Conservation (phyloP, 2,888 invertebrate species). For the Cheilosia scutellata region DNA sequence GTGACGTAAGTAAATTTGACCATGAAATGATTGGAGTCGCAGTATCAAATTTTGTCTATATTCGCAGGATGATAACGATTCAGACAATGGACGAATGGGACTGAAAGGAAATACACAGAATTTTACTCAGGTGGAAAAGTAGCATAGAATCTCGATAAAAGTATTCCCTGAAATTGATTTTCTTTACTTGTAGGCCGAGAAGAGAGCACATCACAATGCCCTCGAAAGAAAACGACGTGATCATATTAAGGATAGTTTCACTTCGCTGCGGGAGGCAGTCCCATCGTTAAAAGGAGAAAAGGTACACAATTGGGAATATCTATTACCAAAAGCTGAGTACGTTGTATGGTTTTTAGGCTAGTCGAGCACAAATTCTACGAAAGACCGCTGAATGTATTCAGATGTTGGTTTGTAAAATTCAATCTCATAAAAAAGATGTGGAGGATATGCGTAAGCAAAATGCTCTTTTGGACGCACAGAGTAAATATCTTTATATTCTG, state of each 20-base stretch:
- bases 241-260: constrained; percentile 99
- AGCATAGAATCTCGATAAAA: too few species aligned
- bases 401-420: constrained; percentile 96
- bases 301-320: constrained; percentile 85
- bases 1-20: constrained; percentile 90
- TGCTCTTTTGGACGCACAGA: constrained; percentile 93
- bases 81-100: constrained; percentile 87
- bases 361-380: constrained; percentile 98
- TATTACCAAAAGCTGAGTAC: constrained; percentile 21
- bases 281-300: constrained; percentile 98
- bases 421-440: constrained; percentile 96
- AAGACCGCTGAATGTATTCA: constrained; percentile 99
- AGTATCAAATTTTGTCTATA: constrained; percentile 21
- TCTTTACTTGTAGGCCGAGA: constrained; percentile 90
- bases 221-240: constrained; percentile 98
- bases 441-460: constrained; percentile 97
- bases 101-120: constrained; percentile 88
- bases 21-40: constrained; percentile 60
- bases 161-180: not conserved
- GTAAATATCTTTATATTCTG: constrained; percentile 84
- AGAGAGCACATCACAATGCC: constrained; percentile 99
- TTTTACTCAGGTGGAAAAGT: constrained; percentile 89
- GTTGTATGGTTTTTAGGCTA: constrained; percentile 86
- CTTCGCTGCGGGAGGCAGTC: constrained; percentile 96
- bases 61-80: constrained; percentile 93